These are phyloP conservation scores for Pecten maximus DNA, from an alignment of 2,888 invertebrate species.

Conservation along the genomic window DNA sequence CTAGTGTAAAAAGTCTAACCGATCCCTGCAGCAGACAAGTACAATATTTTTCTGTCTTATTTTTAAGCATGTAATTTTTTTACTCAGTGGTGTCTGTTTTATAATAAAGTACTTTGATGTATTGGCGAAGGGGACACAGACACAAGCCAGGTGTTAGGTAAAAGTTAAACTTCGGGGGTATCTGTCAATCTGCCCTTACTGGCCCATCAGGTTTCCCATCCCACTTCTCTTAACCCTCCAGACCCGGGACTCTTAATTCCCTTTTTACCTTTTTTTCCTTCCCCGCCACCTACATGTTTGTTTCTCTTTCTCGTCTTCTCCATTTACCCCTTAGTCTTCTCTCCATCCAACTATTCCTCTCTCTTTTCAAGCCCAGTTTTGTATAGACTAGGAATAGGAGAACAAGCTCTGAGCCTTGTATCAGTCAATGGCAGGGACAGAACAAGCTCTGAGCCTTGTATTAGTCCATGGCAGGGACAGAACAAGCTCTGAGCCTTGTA, in stretches of 20 bases:
- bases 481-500: too few relatives aligned
- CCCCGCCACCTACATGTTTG: not conserved
- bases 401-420: not conserved
- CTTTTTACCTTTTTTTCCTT: not conserved
- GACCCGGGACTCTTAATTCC: too few relatives aligned
- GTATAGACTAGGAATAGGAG: not conserved
- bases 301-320: too few relatives aligned
- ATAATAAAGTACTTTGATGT: not conserved
- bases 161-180: not conserved
- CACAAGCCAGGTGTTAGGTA: not conserved
- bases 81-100: not conserved
- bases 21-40: not conserved
- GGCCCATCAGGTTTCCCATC: too few relatives aligned
- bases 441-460: too few relatives aligned
- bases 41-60: not conserved
- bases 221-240: not conserved
- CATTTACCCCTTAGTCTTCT: too few relatives aligned
- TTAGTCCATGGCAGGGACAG: too few relatives aligned
- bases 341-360: not conserved
- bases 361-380: not conserved
- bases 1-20: not conserved
- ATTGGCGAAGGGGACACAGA: not conserved
- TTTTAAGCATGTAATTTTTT: not conserved
- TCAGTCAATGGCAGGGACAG: not conserved
- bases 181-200: too few relatives aligned